These are phyloP conservation scores for Lamproptera curius DNA, from an alignment of 2,888 invertebrate species.

Conservation along the genomic window DNA sequence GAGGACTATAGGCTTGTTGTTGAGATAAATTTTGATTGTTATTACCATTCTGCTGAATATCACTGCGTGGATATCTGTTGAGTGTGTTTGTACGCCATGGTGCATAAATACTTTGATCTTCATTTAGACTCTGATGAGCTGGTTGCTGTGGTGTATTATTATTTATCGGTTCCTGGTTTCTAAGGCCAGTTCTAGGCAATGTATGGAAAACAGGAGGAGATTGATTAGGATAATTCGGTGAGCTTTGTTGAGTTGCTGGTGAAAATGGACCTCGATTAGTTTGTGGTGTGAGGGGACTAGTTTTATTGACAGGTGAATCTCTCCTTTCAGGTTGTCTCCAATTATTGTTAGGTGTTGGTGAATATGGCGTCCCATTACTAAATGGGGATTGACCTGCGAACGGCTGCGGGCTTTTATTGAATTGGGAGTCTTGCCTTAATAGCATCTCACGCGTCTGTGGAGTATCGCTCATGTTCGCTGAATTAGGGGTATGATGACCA, in stretches of 20 bases:
- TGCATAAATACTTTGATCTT: slow-evolving; percentile 41
- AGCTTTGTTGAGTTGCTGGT: slow-evolving; percentile 44
- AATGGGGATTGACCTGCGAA: slow-evolving; percentile 55
- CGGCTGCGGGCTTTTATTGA: slow-evolving; percentile 72
- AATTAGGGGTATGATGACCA: slow-evolving; percentile 54
- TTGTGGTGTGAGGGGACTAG: slow-evolving; percentile 45
- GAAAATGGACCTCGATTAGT: slow-evolving; percentile 51
- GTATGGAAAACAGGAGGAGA: slow-evolving; percentile 52
- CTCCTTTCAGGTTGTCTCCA: slow-evolving; percentile 70
- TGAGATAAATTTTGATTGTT: slow-evolving; percentile 44
- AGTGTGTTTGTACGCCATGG: slow-evolving; percentile 66
- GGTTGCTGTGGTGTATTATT: slow-evolving; percentile 38
- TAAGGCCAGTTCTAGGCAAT: slow-evolving; percentile 55
- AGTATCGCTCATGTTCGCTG: slow-evolving; percentile 49
- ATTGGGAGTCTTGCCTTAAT: slow-evolving; percentile 71
- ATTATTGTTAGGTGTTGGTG: slow-evolving; percentile 65
- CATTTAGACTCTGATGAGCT: slow-evolving; percentile 39
- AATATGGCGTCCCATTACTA: slow-evolving; percentile 53
- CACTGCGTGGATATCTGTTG: slow-evolving; percentile 48
- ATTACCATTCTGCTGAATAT: slow-evolving; percentile 43
- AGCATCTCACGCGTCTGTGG: slow-evolving; percentile 62
- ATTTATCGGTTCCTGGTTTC: slow-evolving; percentile 43
- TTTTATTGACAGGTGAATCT: slow-evolving; percentile 54
- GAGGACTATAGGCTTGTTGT: slow-evolving; percentile 51
- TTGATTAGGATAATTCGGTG: slow-evolving; percentile 49